Conservation (phyloP, 2,113 vertebrate genomes). For the Smithornis capensis region DNA sequence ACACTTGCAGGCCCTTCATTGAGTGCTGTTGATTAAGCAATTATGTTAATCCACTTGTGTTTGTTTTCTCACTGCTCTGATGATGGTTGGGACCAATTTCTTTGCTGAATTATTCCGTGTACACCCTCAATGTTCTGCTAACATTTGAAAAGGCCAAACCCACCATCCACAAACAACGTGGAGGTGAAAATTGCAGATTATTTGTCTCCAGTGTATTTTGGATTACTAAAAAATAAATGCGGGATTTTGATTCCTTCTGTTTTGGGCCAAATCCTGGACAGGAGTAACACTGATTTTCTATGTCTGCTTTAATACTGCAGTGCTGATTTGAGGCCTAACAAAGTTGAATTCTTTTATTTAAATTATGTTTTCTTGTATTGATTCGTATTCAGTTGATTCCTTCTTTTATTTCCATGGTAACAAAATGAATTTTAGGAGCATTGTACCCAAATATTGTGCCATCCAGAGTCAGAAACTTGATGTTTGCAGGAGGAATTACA, state of each 20-base stretch:
- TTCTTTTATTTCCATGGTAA: not conserved
- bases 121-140: slow-evolving; percentile 10
- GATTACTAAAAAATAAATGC: not conserved
- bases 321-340: not conserved
- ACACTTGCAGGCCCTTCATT: slow-evolving; percentile 69
- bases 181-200: slow-evolving; percentile 38
- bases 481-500: not conserved
- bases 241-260: not conserved
- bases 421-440: not conserved
- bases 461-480: not conserved
- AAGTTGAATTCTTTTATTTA: not conserved
- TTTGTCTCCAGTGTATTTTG: not conserved
- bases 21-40: slow-evolving; percentile 81
- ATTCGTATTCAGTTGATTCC: not conserved
- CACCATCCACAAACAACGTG: not conserved
- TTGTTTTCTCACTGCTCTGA: slow-evolving; percentile 80
- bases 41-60: slow-evolving; percentile 86
- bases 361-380: not conserved
- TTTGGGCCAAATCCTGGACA: not conserved
- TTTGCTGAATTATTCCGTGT: slow-evolving; percentile 59
- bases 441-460: not conserved
- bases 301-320: not conserved
- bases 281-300: not conserved
- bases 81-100: slow-evolving; percentile 72
- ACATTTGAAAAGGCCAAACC: slow-evolving; percentile 17